Base-by-base conservation (phyloP, 2,113 vertebrate genomes). In the Probosciger aterrimus region DNA sequence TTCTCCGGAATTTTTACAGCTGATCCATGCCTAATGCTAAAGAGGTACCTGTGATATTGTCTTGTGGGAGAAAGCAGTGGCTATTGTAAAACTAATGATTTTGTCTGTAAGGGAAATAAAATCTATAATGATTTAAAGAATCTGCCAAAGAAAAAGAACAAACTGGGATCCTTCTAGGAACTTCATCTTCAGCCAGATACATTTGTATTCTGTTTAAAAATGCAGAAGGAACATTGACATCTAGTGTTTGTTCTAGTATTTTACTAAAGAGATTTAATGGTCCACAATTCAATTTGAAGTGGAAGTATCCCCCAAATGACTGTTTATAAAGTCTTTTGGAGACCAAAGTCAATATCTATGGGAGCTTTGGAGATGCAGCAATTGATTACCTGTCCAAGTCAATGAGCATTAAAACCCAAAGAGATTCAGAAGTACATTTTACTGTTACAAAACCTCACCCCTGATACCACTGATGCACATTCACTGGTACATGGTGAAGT, bases 331-430 rank as follows among this genome's bases (percentile, higher is more conserved):
- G 97, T 97, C 97, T 98, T 98, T 94, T 96, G 28, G 74, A 98
- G 97, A 89, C 93, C 47, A 7, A 86, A 97, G 97, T 98, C 98
- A 73, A 98, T 98, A 98, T 95, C 91, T 91, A 86, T 93, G 86
- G 97, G 96, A 85, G 41, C 96, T 97, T 95, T 93, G 87, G 97
- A 98, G 97, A 96, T 96, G 87, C 89, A 86, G 33, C 68, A 91
- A 98, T 98, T 31, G 98, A 98, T 98, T 98, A 97, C 47, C 96
- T 98, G 98, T 98, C 98, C 94, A 85, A 84, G 67, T 88, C 97
- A 97, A 97, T 98, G 96, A 98, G 90, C 91, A 27, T 97, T 96
- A 98, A 97, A 94, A 87, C 83, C 86, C 96, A 96, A 98, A 92
- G 96, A 97, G 96, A 96, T 76, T 95, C 96, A 95, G 93, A 95